Conservation (phyloP, 2,113 vertebrate genomes). For the Isichthys henryi region DNA sequence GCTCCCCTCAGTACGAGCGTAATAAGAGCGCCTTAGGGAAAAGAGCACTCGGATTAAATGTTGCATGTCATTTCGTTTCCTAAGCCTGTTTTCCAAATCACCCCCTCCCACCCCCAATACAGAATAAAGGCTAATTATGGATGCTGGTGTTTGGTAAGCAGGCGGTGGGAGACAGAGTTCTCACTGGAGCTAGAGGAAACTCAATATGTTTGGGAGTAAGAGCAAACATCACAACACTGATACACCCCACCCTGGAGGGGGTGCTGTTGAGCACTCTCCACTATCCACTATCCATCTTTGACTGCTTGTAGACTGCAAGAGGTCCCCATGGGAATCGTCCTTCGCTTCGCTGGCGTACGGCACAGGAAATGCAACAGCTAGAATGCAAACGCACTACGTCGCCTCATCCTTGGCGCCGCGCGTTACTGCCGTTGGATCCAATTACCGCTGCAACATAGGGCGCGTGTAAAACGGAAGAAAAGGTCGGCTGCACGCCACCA, state of each 20-base stretch:
- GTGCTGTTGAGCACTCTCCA: background rate
- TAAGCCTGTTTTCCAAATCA: background rate
- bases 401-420: too few species aligned
- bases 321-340: background rate
- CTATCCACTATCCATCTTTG: background rate
- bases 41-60: conserved; percentile 41
- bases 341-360: background rate
- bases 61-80: conserved; percentile 1
- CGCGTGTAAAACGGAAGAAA: conserved; percentile 18
- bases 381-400: background rate
- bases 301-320: background rate
- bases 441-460: background rate
- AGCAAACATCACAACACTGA: background rate
- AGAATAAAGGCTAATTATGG: conserved; percentile 44
- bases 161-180: conserved; percentile 34
- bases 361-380: background rate
- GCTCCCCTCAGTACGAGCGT: conserved; percentile 28
- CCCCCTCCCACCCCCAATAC: conserved; percentile 22
- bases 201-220: background rate
- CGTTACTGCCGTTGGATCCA: background rate
- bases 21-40: conserved; percentile 37
- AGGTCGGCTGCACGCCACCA: conserved; percentile 39
- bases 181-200: background rate
- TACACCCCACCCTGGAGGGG: background rate
- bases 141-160: conserved; percentile 43